Base-by-base conservation (phyloP, 2,113 vertebrate genomes). In the Upupa epops region DNA sequence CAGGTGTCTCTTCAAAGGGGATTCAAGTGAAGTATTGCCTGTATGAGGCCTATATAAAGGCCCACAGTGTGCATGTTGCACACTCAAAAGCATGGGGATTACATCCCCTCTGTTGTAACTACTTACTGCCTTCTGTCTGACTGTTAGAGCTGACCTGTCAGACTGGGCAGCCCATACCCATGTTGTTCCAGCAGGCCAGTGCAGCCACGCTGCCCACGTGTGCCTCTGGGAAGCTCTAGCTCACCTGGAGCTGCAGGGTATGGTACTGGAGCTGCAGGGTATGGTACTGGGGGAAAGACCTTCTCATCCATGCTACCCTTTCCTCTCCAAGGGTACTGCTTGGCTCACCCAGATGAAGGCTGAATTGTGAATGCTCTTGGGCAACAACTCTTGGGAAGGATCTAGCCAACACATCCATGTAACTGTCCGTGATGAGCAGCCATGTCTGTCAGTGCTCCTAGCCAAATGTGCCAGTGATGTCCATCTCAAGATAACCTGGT, bases 161-260 rank as follows among this genome's bases (percentile, higher is more conserved):
- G 59, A 31, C 45, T 11, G 19, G 37, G 14, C 25, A 42, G 61
- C 22, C 60, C 0, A 0, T n/a, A 7, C 20, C 7, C 3, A 1
- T 59, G 59, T 1, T 56, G 45, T 24, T 54, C 32, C 21, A 66
- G 34, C 51, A 82, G 40, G 8, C 55, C 40, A 58, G 61, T 19
- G 26, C 29, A 40, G 12, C 13, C 52, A 61, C 48, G 21, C 86
- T 89, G 59, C 45, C 34, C 20, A 28, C 13, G 29, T 4, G 1
- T 3, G 7, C 14, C 19, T 21, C 70, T 36, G 74, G 49, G 25
- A 49, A 45, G 29, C 36, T 58, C 48, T 66, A 63, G 8, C 17
- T 81, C 45, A 20, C 20, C 34, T 83, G 66, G 34, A 54, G 66
- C 46, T 49, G 29, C 0, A 0, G 58, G 11, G 13, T 13, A 17